Evolutionary conservation across 2,888 invertebrate genomes (phyloP), one percentile per base, ranked within the genome.

Genomic region (Cheiracanthium punctorium): DNA sequence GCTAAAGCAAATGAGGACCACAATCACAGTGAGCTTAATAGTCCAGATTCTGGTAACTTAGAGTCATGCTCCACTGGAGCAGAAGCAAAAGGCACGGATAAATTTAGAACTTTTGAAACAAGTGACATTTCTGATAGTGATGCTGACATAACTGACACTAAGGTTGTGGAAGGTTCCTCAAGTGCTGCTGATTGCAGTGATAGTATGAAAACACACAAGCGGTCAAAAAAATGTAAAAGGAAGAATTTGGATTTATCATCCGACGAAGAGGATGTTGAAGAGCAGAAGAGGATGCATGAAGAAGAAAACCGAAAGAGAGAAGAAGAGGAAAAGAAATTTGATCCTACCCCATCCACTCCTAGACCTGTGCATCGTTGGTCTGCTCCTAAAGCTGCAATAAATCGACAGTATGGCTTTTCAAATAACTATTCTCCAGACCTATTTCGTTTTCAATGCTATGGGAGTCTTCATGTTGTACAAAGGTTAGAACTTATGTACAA

Each of bases 401-500:
- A 90, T 4, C 89, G 91, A 64, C 90, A 94, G 93, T 90, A 93
- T 94, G 89, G 92, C 89, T 89, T 92, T 92, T 90, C 93, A 91
- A 91, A 91, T 91, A 90, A 91, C 91, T 87, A 92, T 93, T 90
- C 93, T 93, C 87, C 92, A 92, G 88, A 91, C 88, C 92, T 93
- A 82, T 96, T 96, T 91, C 94, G 95, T 88, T 93, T 94, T 88
- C 93, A 94, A 71, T 95, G 95, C 91, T 96, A 96, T 90, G 95
- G 96, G 1, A 96, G 97, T 0, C 93, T 97, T 30, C 95, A 96
- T 90, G 94, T 94, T 89, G 95, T 97, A 12, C 95, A 96, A 91
- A 94, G 96, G 89, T 93, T 98, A 91, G 94, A 96, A 91, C 93
- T 96, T 70, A 94, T 95, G 91, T 94, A 95, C 90, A 94, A 94